Evolutionary conservation across 2,888 invertebrate species (phyloP), one percentile per base, ranked within the genome.

Genomic region (Galerucella calmariensis): DNA sequence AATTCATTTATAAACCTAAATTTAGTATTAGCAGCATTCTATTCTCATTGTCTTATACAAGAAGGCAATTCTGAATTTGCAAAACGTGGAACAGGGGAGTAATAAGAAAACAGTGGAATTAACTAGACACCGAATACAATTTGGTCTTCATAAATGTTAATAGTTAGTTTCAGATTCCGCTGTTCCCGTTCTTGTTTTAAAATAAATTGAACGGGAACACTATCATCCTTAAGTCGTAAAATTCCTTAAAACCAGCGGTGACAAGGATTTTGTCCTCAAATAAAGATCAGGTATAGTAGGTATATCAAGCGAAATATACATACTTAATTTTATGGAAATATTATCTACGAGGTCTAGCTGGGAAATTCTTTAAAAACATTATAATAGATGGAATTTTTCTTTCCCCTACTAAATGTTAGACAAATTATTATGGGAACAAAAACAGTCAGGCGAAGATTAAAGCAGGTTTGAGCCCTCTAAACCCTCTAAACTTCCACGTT

Each of bases 31-130:
- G 67, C 27, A 24, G 53, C 51, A 51, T 67, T 20, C 27, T 53
- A 51, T 35, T 48, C 14, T 46, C 61, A 35, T 69, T 69, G 62
- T 62, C 62, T 69, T 27, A 41, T 35, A 51, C 16, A 65, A 46
- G 20, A 27, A 41, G 58, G 67, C 44, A 67, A 70, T 74, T 61
- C 62, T 59, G 56, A 70, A 70, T 74, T 74, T 62, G 62, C 70
- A 74, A 67, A 74, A 74, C 46, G 74, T 56, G 74, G 14, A 74
- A 44, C 74, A 61, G 44, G 74, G 74, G 74, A 74, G 70, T 59
- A 69, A 70, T 74, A 70, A 74, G 70, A 74, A 74, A 70, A 61
- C 61, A 70, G 53, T 27, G 53, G 62, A 69, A 74, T 70, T 67
- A 74, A 70, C 61, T 48, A 66, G 72, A 63, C 66, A 66, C 58